Conservation (phyloP, 2,888 invertebrate species). For the Calameuta filiformis region DNA sequence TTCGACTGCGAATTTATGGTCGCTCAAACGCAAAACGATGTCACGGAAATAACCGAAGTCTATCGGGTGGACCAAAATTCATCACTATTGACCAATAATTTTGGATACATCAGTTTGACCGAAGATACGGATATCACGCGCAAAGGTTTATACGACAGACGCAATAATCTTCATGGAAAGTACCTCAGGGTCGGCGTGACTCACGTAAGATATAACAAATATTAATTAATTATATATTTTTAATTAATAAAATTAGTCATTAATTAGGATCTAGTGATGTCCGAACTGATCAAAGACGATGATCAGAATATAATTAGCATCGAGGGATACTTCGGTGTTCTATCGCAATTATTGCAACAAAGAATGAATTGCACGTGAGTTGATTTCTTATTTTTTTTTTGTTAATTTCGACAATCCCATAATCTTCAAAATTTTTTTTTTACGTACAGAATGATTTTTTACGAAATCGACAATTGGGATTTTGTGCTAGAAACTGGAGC, state of each 20-base stretch:
- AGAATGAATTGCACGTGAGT: too few relatives aligned
- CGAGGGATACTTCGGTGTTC: too few relatives aligned
- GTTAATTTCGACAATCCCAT: too few relatives aligned
- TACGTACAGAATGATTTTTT: conserved; percentile 29
- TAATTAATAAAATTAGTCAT: not conserved
- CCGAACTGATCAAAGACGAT: too few relatives aligned
- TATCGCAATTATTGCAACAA: too few relatives aligned
- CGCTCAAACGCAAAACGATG: conserved; percentile 20
- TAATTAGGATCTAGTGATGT: not conserved
- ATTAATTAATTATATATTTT: conserved; percentile 7
- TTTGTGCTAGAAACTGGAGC: conserved; percentile 44
- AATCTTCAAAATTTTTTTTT: too few relatives aligned
- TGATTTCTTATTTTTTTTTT: too few relatives aligned
- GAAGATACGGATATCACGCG: conserved; percentile 43
- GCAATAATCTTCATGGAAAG: conserved; percentile 53
- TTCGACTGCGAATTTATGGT: conserved; percentile 56
- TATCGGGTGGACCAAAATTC: conserved; percentile 35
- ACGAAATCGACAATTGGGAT: conserved; percentile 48
- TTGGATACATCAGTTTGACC: conserved; percentile 46
- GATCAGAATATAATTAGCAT: too few relatives aligned
- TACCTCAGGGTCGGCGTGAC: conserved; percentile 43
- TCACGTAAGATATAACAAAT: conserved; percentile 38
- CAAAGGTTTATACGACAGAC: conserved; percentile 50
- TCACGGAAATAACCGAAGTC: conserved; percentile 49
- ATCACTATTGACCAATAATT: conserved; percentile 18